phyloP scores from a whole-genome alignment of 2,888 invertebrate genomes.

The Adela reaumurella region DNA sequence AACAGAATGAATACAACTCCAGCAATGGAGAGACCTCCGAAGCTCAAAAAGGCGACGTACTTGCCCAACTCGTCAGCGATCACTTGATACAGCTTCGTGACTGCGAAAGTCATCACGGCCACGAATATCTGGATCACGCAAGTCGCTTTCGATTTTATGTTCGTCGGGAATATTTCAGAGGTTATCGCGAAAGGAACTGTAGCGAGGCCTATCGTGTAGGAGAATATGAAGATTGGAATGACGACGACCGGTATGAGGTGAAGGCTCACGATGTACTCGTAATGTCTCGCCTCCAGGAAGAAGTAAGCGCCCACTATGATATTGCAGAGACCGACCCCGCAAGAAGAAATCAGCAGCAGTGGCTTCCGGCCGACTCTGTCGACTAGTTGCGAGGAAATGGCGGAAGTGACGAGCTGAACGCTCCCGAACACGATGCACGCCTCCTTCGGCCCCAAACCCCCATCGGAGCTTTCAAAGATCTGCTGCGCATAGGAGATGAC shows the following conservation, averaged over 20 bases:
- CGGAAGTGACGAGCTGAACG: constrained; percentile 52
- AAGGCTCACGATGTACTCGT: constrained; percentile 38
- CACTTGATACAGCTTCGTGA: constrained; percentile 56
- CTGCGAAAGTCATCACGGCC: constrained; percentile 55
- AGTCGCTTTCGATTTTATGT: constrained; percentile 62
- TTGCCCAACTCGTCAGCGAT: constrained; percentile 48
- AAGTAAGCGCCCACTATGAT: constrained; percentile 54
- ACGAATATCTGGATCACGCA: constrained; percentile 61
- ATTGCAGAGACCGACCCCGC: constrained; percentile 50
- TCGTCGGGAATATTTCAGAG: constrained; percentile 61
- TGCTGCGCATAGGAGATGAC: constrained; percentile 57
- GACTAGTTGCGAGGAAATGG: constrained; percentile 53
- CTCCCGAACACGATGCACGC: constrained; percentile 52
- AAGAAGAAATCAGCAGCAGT: constrained; percentile 56
- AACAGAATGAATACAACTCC: constrained; percentile 51
- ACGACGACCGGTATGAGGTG: constrained; percentile 57
- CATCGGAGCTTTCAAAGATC: constrained; percentile 57
- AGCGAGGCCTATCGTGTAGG: constrained; percentile 60
- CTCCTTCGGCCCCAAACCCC: constrained; percentile 40
- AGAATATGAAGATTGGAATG: constrained; percentile 59
- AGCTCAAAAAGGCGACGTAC: constrained; percentile 55
- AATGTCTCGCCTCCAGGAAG: constrained; percentile 43
- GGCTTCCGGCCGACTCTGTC: constrained; percentile 61
- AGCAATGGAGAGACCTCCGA: constrained; percentile 41
- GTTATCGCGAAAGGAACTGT: constrained; percentile 62